These are phyloP conservation scores for Drosophila barbarae DNA, from an alignment of 2,888 invertebrate species.

Conservation along the genomic window DNA sequence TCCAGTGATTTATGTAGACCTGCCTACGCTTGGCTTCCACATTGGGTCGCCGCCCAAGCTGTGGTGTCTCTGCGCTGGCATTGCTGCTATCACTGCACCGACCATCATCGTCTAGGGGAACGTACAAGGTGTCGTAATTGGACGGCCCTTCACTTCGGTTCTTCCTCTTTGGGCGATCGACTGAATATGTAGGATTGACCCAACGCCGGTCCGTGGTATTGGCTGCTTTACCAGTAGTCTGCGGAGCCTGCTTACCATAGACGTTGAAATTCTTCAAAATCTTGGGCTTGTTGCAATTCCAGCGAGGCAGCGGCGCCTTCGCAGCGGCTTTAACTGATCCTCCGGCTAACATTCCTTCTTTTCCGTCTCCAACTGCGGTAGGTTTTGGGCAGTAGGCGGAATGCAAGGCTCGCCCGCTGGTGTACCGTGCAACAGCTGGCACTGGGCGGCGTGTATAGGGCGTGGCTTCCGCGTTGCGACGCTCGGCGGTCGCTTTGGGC, in stretches of 20 bases:
- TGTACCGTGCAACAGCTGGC: background rate
- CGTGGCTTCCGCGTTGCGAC: background rate
- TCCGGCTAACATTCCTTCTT: background rate
- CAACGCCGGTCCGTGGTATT: background rate
- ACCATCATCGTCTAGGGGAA: background rate
- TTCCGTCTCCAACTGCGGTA: background rate
- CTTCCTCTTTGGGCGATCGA: background rate
- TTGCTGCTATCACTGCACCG: background rate
- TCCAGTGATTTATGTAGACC: background rate
- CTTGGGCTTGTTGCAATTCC: slow-evolving; percentile 1
- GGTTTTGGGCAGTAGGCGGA: background rate
- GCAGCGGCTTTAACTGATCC: background rate
- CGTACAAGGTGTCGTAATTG: slow-evolving; percentile 2
- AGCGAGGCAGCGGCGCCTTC: background rate
- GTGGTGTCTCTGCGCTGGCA: background rate
- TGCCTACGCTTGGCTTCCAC: background rate
- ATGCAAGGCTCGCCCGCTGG: background rate
- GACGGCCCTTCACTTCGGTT: too few species aligned
- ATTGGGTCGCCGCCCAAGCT: background rate
- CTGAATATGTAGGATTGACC: background rate
- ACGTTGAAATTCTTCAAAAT: background rate
- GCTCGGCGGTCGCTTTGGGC: background rate
- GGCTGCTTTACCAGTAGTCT: background rate
- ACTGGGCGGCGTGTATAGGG: background rate
- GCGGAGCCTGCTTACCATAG: background rate